A percentile compares a stretch with the other conserved stretches of the same genome.
phyloP scores from a whole-genome alignment of 2,888 invertebrate species.

The Argyresthia albistria region DNA sequence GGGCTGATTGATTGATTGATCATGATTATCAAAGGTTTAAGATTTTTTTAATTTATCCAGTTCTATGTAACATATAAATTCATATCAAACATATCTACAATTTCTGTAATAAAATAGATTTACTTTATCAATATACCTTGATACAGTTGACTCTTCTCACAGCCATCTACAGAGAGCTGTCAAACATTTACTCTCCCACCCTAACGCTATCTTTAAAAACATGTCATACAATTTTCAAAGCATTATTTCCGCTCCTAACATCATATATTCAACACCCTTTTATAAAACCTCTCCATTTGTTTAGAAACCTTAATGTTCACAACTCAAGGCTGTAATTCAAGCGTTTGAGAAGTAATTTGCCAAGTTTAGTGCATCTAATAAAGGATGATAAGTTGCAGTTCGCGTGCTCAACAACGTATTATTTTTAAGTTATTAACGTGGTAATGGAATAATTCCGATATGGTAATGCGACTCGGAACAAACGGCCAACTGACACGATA shows the following conservation, averaged over 20 bases:
- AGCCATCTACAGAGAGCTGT: no score
- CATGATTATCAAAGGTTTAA: no score
- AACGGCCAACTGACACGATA: slow-evolving; percentile 52
- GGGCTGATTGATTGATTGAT: no score
- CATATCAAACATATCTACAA: no score
- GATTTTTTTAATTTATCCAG: no score
- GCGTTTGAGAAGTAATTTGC: background rate
- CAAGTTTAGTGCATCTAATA: slow-evolving; percentile 33
- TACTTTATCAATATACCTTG: no score
- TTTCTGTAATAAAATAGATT: no score
- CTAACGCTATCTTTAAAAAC: no score
- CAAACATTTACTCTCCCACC: no score
- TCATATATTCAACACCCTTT: background rate
- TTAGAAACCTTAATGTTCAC: background rate
- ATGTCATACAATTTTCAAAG: background rate
- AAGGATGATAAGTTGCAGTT: slow-evolving; percentile 50
- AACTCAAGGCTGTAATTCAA: background rate
- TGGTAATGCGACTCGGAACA: slow-evolving; percentile 46
- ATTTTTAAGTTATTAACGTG: slow-evolving; percentile 66
- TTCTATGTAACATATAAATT: no score
- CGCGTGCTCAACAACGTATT: slow-evolving; percentile 55
- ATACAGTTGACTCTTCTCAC: no score
- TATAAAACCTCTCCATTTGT: background rate
- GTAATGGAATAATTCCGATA: slow-evolving; percentile 67
- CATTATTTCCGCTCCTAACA: background rate